phyloP scores from a whole-genome alignment of 2,113 vertebrate species.

The Telmatochromis brachygnathus region DNA sequence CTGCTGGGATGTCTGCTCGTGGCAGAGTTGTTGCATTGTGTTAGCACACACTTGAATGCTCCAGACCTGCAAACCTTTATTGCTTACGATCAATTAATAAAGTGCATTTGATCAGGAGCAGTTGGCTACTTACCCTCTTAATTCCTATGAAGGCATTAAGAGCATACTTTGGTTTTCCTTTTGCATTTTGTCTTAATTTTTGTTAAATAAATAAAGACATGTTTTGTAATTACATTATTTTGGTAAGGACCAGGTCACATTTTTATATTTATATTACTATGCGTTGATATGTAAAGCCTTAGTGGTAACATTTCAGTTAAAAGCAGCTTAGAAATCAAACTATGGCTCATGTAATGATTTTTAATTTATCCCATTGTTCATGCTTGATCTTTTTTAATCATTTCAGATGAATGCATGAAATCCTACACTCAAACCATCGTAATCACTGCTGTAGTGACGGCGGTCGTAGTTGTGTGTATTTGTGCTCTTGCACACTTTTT shows the following conservation, averaged over 20 bases:
- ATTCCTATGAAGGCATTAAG: not conserved
- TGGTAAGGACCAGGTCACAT: too few relatives aligned
- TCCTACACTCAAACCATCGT: fast-evolving
- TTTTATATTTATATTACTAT: not conserved
- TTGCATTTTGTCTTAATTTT: not conserved
- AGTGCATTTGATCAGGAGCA: fast-evolving
- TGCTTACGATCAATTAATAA: fast-evolving
- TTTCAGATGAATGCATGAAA: not conserved
- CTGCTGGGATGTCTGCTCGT: fast-evolving
- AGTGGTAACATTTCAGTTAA: not conserved
- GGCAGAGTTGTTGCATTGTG: not conserved
- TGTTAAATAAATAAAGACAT: not conserved
- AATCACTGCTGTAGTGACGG: too few relatives aligned
- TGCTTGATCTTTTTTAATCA: not conserved
- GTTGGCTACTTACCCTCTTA: fast-evolving
- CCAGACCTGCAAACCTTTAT: fast-evolving
- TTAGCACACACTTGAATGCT: not conserved
- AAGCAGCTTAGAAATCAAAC: not conserved
- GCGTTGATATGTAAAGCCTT: not conserved
- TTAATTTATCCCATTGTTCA: fast-evolving
- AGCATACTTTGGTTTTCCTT: fast-evolving
- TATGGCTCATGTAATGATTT: not conserved
- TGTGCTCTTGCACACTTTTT: fast-evolving
- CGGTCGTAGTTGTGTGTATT: too few relatives aligned
- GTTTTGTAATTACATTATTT: not conserved